phyloP scores from a whole-genome alignment of 2,113 vertebrate genomes.

The Colinus virginianus region DNA sequence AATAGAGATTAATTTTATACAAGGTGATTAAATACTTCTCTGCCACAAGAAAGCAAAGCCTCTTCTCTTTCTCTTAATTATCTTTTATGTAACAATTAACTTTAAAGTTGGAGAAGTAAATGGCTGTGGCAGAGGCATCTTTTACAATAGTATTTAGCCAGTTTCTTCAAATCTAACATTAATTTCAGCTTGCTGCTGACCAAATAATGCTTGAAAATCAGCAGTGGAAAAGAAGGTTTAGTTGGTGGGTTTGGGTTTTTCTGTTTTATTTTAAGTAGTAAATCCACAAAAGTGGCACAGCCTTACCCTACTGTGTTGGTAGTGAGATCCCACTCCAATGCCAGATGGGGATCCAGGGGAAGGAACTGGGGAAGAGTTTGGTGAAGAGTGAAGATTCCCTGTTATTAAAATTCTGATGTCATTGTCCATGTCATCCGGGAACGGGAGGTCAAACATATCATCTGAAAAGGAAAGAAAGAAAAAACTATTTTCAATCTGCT shows the following conservation, averaged over 20 bases:
- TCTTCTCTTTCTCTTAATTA: background rate
- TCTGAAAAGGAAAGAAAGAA: slow-evolving; percentile 74
- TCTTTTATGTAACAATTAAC: background rate
- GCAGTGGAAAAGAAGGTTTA: background rate
- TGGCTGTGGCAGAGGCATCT: background rate
- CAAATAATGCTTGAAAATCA: background rate
- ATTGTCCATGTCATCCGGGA: slow-evolving; percentile 97
- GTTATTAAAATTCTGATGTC: slow-evolving; percentile 97
- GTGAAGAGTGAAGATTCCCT: slow-evolving; percentile 94
- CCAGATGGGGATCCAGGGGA: slow-evolving; percentile 94
- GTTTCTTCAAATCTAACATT: background rate
- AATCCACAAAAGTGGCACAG: background rate
- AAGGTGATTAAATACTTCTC: background rate
- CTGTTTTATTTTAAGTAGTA: background rate
- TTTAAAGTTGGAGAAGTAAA: background rate
- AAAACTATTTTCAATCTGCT: background rate
- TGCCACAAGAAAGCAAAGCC: background rate
- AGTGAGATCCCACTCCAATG: slow-evolving; percentile 92
- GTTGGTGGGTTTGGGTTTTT: background rate
- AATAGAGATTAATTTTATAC: background rate
- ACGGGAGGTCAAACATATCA: slow-evolving; percentile 96
- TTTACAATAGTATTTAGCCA: background rate
- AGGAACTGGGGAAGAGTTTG: slow-evolving; percentile 93
- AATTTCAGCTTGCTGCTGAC: background rate
- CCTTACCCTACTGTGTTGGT: slow-evolving; percentile 92